Percentiles rank a stretch among this genome's conserved stretches.
phyloP scores from a whole-genome alignment of 2,113 vertebrate species.

The Sphyrna mokarran region DNA sequence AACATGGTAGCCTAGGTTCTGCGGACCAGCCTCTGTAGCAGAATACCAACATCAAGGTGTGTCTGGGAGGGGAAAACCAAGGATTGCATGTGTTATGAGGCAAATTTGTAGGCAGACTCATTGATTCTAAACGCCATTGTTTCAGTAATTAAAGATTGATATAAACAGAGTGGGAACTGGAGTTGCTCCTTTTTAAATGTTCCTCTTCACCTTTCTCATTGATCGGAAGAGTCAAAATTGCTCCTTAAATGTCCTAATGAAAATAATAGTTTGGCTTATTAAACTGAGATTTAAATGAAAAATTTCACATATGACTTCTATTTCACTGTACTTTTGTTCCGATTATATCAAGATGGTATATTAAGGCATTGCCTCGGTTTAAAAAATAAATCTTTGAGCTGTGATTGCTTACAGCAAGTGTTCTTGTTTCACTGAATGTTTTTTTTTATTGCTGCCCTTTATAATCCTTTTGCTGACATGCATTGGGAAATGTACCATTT shows the following conservation, averaged over 20 bases:
- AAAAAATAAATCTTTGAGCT: slow-evolving; percentile 22
- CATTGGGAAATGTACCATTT: slow-evolving; percentile 11
- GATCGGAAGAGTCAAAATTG: not conserved
- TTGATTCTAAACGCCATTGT: no score
- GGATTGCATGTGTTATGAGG: not conserved
- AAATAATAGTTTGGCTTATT: not conserved
- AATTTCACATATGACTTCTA: not conserved
- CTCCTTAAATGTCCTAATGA: not conserved
- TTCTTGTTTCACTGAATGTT: slow-evolving; percentile 10
- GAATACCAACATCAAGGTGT: not conserved
- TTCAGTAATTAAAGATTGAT: not conserved
- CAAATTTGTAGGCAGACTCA: not conserved
- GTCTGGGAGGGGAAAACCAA: no score
- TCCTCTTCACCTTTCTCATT: not conserved
- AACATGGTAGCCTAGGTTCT: not conserved
- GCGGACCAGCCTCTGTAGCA: not conserved
- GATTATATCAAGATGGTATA: not conserved
- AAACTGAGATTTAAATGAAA: not conserved
- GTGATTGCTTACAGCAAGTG: slow-evolving; percentile 26
- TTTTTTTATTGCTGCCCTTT: slow-evolving; percentile 25
- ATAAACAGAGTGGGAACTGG: not conserved
- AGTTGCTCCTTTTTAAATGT: not conserved
- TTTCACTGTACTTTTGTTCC: not conserved
- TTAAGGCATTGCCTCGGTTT: not conserved
- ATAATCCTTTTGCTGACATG: slow-evolving; percentile 31